A percentile compares a stretch with the other conserved stretches of the same genome.
Evolutionary conservation across 2,113 vertebrate species (phyloP).

Genomic region (Hypocryptadius cinnamomeus): DNA sequence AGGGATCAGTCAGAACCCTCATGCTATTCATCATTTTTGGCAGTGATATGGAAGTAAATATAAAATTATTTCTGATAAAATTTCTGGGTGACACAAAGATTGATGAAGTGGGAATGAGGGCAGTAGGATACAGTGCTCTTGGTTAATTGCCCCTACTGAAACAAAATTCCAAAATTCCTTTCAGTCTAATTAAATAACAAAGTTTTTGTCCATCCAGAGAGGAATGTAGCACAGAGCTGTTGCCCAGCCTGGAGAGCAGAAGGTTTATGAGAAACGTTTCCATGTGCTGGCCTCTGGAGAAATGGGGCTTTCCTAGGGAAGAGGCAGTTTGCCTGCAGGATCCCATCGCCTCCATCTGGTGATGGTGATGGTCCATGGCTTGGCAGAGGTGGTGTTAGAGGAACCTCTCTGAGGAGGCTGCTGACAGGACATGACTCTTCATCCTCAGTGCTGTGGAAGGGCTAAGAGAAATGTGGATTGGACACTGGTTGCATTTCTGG

Average conservation of each 20-base stretch:
- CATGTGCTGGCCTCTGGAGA: not conserved
- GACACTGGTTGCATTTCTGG: not conserved
- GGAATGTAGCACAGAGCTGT: not conserved
- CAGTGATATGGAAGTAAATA: constrained; percentile 47
- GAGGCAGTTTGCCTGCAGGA: not conserved
- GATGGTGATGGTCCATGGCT: not conserved
- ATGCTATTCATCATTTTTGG: constrained; percentile 33
- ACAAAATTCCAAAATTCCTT: not conserved
- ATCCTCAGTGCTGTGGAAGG: not conserved
- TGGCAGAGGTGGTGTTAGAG: not conserved
- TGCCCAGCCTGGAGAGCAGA: not conserved
- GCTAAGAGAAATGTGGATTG: not conserved
- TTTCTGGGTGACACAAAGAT: constrained; percentile 13
- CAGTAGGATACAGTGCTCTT: not conserved
- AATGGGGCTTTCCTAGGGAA: not conserved
- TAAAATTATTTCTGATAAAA: constrained; percentile 34
- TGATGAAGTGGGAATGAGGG: not conserved
- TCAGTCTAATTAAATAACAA: not conserved
- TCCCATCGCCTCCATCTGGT: not conserved
- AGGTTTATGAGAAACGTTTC: not conserved
- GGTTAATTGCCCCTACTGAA: not conserved
- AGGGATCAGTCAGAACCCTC: constrained; percentile 26
- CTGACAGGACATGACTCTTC: not conserved
- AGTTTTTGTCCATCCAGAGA: not conserved
- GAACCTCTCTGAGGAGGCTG: not conserved